These are phyloP conservation scores for Agrilus biguttatus DNA, from an alignment of 2,888 invertebrate species.

Conservation along the genomic window DNA sequence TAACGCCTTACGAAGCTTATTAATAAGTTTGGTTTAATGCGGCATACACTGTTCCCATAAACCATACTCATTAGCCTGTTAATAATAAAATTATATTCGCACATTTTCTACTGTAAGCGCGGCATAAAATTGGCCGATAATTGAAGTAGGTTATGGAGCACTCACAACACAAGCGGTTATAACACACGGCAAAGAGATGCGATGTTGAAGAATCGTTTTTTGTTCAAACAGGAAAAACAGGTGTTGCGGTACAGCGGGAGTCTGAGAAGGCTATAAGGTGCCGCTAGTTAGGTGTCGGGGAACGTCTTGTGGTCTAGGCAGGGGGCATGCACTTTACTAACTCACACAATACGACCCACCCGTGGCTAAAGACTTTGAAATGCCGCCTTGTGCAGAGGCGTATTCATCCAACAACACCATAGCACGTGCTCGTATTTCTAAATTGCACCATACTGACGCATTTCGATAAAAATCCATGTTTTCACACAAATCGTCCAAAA, in stretches of 20 bases:
- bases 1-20: no score
- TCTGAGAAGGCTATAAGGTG: conserved; percentile 12
- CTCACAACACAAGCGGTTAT: no score
- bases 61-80: no score
- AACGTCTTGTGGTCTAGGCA: conserved; percentile 28
- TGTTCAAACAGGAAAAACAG: conserved; percentile 12
- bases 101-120: no score
- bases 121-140: no score
- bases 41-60: no score
- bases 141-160: no score
- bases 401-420: conserved; percentile 11
- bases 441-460: not conserved
- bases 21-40: no score
- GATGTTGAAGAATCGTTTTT: no score
- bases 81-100: no score
- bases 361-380: conserved; percentile 26
- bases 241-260: conserved; percentile 8
- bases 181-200: no score
- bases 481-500: not conserved
- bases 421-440: conserved; percentile 4
- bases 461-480: not conserved
- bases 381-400: conserved; percentile 25
- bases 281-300: conserved; percentile 29
- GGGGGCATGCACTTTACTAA: conserved; percentile 30
- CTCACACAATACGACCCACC: conserved; percentile 28